Conservation (phyloP, 2,113 vertebrate genomes). For the Dipodomys stephensi region DNA sequence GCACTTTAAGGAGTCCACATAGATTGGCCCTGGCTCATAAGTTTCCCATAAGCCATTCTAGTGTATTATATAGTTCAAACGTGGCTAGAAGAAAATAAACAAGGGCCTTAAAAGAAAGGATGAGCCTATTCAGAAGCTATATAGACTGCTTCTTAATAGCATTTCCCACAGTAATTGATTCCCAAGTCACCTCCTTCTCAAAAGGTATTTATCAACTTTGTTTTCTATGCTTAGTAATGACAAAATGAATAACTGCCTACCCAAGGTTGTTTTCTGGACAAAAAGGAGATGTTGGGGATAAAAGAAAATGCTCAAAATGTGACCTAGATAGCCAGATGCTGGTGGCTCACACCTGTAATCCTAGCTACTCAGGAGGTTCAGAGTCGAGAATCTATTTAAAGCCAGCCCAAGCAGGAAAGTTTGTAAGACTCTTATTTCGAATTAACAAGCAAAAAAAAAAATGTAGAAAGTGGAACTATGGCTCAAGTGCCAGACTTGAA, state of each 20-base stretch:
- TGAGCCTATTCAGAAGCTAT: neutral
- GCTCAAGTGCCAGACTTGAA: no score
- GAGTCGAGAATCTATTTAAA: no score
- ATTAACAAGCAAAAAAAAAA: no score
- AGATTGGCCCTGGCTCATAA: neutral
- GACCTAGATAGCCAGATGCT: no score
- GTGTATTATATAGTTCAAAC: neutral
- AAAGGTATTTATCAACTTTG: slow-evolving; percentile 14
- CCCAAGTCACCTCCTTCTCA: neutral
- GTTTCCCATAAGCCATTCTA: neutral
- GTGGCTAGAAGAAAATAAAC: neutral
- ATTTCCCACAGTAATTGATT: neutral
- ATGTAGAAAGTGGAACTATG: no score
- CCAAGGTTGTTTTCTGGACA: neutral
- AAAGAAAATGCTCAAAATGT: neutral
- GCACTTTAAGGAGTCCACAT: neutral
- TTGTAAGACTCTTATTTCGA: no score
- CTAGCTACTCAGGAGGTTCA: no score
- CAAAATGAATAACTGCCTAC: neutral
- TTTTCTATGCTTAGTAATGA: neutral
- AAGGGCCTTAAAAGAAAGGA: neutral
- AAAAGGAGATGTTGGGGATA: neutral
- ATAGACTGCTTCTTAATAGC: neutral
- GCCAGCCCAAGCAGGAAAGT: no score
- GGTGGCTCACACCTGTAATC: no score